Evolutionary conservation across 2,797 vertebrate genomes (phyloP).

Genomic region (Bovichtus diacanthus): DNA sequence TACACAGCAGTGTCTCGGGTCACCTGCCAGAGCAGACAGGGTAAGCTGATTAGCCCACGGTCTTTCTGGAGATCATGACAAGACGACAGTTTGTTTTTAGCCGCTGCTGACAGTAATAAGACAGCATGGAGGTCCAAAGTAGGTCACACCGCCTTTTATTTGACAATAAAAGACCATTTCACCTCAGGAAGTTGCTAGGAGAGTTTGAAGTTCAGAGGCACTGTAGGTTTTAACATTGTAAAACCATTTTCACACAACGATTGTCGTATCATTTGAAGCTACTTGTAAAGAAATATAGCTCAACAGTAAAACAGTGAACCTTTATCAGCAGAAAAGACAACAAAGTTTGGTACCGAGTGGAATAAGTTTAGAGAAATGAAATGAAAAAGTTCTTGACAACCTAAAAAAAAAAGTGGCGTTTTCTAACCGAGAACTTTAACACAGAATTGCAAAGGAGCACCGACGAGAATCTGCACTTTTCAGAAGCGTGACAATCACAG

Average conservation of each 20-base stretch:
- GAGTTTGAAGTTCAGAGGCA: background rate
- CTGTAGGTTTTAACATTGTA: background rate
- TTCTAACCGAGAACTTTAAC: slow-evolving; percentile 28
- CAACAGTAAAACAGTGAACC: background rate
- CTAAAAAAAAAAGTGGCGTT: slow-evolving; percentile 18
- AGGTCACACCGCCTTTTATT: slow-evolving; percentile 18
- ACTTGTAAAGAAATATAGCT: background rate
- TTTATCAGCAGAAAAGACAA: slow-evolving; percentile 34
- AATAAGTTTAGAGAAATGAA: slow-evolving; percentile 17
- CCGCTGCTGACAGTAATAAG: slow-evolving; percentile 34
- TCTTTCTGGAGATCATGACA: slow-evolving; percentile 72
- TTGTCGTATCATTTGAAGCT: background rate
- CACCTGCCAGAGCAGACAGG: slow-evolving; percentile 71
- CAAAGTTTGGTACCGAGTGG: slow-evolving; percentile 41
- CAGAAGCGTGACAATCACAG: slow-evolving; percentile 32
- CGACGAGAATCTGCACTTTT: slow-evolving; percentile 21
- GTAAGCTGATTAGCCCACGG: slow-evolving; percentile 80
- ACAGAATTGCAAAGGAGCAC: slow-evolving; percentile 16
- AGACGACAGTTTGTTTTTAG: slow-evolving; percentile 75
- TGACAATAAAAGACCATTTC: slow-evolving; percentile 2
- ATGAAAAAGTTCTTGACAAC: slow-evolving; percentile 18
- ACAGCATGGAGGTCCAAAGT: slow-evolving; percentile 25
- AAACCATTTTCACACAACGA: too few relatives aligned
- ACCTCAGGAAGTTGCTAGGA: background rate
- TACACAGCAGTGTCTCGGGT: slow-evolving; percentile 53